These are phyloP conservation scores for Callimorpha dominula DNA, from an alignment of 2,888 invertebrate species.

Conservation along the genomic window DNA sequence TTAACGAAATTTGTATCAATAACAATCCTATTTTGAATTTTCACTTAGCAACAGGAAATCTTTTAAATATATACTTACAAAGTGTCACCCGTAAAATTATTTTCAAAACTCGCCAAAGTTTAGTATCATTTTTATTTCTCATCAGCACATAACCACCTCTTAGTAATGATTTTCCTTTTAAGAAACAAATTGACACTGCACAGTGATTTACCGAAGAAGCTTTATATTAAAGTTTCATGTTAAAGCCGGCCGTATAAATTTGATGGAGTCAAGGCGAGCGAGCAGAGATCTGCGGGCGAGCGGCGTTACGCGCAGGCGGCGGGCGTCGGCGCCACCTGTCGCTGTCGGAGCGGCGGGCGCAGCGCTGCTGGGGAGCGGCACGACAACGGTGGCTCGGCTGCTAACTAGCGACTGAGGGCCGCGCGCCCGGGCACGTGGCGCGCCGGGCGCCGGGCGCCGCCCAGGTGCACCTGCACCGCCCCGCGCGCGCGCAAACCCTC, in stretches of 20 bases:
- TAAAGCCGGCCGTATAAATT: slow-evolving; percentile 66
- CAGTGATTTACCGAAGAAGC: slow-evolving; percentile 65
- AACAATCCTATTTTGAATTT: slow-evolving; percentile 36
- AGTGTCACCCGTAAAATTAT: slow-evolving; percentile 50
- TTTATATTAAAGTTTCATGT: slow-evolving; percentile 73
- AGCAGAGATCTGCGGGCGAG: slow-evolving; percentile 54
- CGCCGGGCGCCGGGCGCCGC: slow-evolving; percentile 77
- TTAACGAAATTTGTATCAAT: slow-evolving; percentile 5
- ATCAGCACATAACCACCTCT: slow-evolving; percentile 56
- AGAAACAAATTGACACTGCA: slow-evolving; percentile 67
- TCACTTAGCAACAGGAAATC: slow-evolving; percentile 39
- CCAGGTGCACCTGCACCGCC: slow-evolving; percentile 78
- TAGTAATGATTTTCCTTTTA: slow-evolving; percentile 56
- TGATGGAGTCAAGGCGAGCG: slow-evolving; percentile 49
- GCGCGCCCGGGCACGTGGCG: slow-evolving; percentile 78
- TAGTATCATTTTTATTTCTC: slow-evolving; percentile 53
- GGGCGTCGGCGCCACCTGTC: slow-evolving; percentile 79
- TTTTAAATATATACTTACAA: slow-evolving; percentile 57
- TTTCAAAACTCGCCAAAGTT: slow-evolving; percentile 54
- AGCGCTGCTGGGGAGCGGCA: slow-evolving; percentile 46
- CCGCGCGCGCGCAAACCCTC: slow-evolving; percentile 29
- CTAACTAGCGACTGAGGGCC: slow-evolving; percentile 72
- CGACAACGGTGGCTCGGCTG: slow-evolving; percentile 59
- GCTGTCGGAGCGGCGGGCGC: slow-evolving; percentile 61
- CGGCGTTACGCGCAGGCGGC: slow-evolving; percentile 73